phyloP scores from a whole-genome alignment of 1,140 invertebrate species.

The Drosophila ananassae region DNA sequence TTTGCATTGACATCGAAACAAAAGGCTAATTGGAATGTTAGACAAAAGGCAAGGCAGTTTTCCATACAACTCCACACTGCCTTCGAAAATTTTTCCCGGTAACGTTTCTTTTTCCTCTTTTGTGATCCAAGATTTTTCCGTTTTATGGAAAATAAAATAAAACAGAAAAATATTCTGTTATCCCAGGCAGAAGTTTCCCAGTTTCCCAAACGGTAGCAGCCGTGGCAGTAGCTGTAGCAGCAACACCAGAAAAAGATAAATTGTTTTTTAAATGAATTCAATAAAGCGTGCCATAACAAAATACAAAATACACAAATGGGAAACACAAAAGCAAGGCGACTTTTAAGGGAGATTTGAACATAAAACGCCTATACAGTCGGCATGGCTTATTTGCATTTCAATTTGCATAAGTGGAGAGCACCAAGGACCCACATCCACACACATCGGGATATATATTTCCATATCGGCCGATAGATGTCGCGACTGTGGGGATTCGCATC shows the following conservation, averaged over 20 bases:
- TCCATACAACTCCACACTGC: slow-evolving; percentile 5
- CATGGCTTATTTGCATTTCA: slow-evolving; percentile 66
- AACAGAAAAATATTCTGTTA: slow-evolving; percentile 25
- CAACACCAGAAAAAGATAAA: slow-evolving; percentile 53
- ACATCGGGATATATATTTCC: slow-evolving; percentile 15
- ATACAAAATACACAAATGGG: slow-evolving; percentile 35
- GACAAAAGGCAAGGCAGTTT: slow-evolving; percentile 50
- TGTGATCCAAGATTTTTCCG: slow-evolving; percentile 4
- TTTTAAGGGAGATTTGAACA: slow-evolving; percentile 43
- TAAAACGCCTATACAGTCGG: slow-evolving; percentile 49
- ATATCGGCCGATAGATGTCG: slow-evolving; percentile 48
- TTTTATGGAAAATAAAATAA: slow-evolving; percentile 16
- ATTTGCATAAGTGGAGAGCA: slow-evolving; percentile 65
- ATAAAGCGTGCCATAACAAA: slow-evolving; percentile 58
- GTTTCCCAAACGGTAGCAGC: background rate
- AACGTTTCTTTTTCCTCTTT: slow-evolving; percentile 8
- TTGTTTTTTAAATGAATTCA: slow-evolving; percentile 74
- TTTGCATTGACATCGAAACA: slow-evolving; percentile 57
- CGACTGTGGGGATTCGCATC: slow-evolving; percentile 29
- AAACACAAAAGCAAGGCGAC: slow-evolving; percentile 39
- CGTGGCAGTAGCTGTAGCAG: background rate
- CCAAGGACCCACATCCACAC: too few relatives aligned
- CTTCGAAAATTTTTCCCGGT: slow-evolving; percentile 21
- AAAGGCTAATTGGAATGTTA: slow-evolving; percentile 59
- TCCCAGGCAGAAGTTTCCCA: slow-evolving; percentile 12